phyloP scores from a whole-genome alignment of 2,113 vertebrate genomes.

The Tragelaphus imberbis region DNA sequence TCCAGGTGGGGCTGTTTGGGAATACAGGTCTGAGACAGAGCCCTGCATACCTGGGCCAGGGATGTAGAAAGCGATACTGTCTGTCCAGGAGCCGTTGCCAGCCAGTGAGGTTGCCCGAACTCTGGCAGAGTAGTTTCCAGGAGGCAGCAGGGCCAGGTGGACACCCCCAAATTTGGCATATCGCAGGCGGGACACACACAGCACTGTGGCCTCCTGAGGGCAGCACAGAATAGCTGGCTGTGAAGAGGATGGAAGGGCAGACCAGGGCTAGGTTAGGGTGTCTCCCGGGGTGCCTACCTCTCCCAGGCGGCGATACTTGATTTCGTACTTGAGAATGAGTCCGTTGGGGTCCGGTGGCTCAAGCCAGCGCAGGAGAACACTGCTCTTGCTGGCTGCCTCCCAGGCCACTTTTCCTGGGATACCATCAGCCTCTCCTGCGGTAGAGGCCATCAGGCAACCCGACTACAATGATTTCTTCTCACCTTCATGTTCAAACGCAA shows the following conservation, averaged over 20 bases:
- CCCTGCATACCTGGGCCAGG: constrained; percentile 73
- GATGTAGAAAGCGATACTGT: constrained; percentile 81
- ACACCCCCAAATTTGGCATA: constrained; percentile 80
- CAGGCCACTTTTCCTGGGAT: constrained; percentile 82
- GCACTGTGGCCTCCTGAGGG: constrained; percentile 78
- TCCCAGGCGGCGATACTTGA: constrained; percentile 81
- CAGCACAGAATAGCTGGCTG: background rate
- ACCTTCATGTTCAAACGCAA: background rate
- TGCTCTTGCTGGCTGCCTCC: constrained; percentile 75
- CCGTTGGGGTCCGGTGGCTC: constrained; percentile 84
- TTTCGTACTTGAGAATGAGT: constrained; percentile 86
- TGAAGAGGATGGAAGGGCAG: background rate
- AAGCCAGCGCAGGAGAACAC: constrained; percentile 79
- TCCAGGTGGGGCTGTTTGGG: background rate
- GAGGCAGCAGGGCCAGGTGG: constrained; percentile 80
- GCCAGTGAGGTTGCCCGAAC: constrained; percentile 83
- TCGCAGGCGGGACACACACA: constrained; percentile 82
- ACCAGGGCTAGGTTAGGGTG: rapidly evolving
- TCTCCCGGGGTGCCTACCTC: constrained; percentile 73
- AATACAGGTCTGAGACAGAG: background rate
- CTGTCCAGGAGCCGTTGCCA: constrained; percentile 84
- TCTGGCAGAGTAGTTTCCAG: constrained; percentile 83
- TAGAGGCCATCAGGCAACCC: background rate
- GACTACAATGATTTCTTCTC: background rate
- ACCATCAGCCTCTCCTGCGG: constrained; percentile 76